Evolutionary conservation across 2,888 invertebrate genomes (phyloP).

Genomic region (Ephialtes manifestator): DNA sequence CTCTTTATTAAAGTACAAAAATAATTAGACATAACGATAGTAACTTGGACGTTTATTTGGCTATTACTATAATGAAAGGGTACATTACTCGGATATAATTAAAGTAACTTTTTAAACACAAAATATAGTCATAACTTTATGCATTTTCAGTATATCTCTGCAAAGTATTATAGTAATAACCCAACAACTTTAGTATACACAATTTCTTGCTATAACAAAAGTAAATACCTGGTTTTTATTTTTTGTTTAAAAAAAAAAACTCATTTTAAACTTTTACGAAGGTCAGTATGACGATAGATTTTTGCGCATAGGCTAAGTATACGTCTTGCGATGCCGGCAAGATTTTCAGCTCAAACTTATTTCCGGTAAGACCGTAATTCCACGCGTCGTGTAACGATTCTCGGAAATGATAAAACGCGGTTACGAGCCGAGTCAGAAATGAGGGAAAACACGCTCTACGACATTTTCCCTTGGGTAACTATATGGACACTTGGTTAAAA

Average conservation of each 20-base stretch:
- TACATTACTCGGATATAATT: too few relatives aligned
- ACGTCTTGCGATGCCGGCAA: neutral
- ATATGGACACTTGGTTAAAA: neutral
- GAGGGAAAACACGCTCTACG: constrained; percentile 3
- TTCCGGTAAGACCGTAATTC: constrained; percentile 24
- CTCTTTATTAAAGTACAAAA: too few relatives aligned
- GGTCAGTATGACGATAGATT: neutral
- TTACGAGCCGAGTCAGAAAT: constrained; percentile 43
- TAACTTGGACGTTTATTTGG: too few relatives aligned
- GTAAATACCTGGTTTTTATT: too few relatives aligned
- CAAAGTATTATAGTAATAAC: too few relatives aligned
- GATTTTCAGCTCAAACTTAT: constrained; percentile 7
- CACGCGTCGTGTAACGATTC: constrained; percentile 10
- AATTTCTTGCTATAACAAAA: too few relatives aligned
- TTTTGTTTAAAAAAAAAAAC: neutral
- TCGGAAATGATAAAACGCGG: constrained; percentile 55
- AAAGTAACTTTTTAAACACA: too few relatives aligned
- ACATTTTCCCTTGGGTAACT: constrained; percentile 15
- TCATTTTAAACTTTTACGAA: neutral
- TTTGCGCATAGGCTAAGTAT: neutral
- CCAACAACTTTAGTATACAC: too few relatives aligned
- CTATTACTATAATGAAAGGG: too few relatives aligned
- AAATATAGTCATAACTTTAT: too few relatives aligned
- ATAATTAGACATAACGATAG: too few relatives aligned
- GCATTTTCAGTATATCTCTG: too few relatives aligned